These are phyloP conservation scores for Anoplius nigerrimus DNA, from an alignment of 2,888 invertebrate species.

Conservation along the genomic window DNA sequence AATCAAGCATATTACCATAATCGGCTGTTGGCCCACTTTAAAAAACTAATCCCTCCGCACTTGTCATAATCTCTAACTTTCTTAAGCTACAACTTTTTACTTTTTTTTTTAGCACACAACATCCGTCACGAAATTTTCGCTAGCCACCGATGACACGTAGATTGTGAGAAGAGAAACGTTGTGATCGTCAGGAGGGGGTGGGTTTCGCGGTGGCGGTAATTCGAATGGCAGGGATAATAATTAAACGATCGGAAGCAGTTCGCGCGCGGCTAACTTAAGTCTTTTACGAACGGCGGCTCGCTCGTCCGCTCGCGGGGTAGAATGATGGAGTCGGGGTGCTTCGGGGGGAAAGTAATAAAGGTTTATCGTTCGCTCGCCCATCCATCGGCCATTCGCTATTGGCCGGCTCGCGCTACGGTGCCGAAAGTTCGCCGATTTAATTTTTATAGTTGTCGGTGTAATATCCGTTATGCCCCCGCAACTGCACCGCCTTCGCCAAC, in stretches of 20 bases:
- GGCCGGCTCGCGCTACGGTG: constrained; percentile 34
- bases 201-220: no score
- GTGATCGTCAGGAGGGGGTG: no score
- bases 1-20: no score
- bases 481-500: constrained; percentile 30
- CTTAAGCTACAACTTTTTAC: no score
- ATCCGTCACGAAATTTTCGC: no score
- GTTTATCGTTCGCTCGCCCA: constrained; percentile 52
- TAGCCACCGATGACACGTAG: no score
- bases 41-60: no score
- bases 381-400: constrained; percentile 39
- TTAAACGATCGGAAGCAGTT: constrained; percentile 41
- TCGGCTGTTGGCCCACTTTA: no score
- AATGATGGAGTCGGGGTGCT: constrained; percentile 9
- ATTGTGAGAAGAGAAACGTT: no score
- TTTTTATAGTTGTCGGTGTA: constrained; percentile 55
- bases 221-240: constrained; percentile 15
- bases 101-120: no score
- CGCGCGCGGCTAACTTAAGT: constrained; percentile 33
- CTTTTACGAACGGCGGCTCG: constrained; percentile 10
- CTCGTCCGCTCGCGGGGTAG: no score
- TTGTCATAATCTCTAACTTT: no score
- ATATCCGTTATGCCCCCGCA: constrained; percentile 45
- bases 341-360: constrained; percentile 51
- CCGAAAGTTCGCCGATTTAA: constrained; percentile 58